Evolutionary conservation across 2,797 vertebrate genomes (phyloP), one percentile per base, ranked within the genome.

Genomic region (Iguana delicatissima): DNA sequence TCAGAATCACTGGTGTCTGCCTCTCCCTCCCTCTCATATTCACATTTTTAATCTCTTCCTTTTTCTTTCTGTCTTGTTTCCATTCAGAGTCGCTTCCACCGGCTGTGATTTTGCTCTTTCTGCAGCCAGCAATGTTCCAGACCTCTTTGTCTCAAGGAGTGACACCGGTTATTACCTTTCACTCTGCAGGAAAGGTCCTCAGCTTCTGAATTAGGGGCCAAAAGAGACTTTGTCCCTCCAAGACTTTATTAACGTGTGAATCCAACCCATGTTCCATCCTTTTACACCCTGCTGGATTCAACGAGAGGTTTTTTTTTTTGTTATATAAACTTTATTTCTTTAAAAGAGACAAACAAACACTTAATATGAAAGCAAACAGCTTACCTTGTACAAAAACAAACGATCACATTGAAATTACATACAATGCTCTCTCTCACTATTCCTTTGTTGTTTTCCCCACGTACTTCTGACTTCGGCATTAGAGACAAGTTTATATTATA

Each of bases 1-100:
- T 93, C 77, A 77, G 93, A 96, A 91, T 93, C 91, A 89, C 93
- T 6, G 55, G 38, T 24, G 80, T 52, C 57, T 77, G 72, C 67
- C 57, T 84, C 9, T 91, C 91, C 92, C 93, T 88, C n/a, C 89
- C 91, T 88, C 20, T 89, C 67, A 55, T 14, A 0, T 95, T 93
- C 85, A 38, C 4, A 35, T 84, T 93, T 79, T 93, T 91, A 80
- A 89, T 80, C 73, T 84, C 42, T 87, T 92, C 90, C 82, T 24
- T 89, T 85, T 4, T 79, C 57, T 90, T 89, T 92, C n/a, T 89
- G 69, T 67, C 74, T 57, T 92, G n/a, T 62, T 93, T 93, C 95
- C 80, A 93, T 88, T 85, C 64, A 3, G n/a, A 46, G 74, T 42
- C 74, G 74, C 42, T 90, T 89, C 59, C 89, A 80, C 86, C 93